phyloP scores from a whole-genome alignment of 2,797 vertebrate genomes.

The Phalanger gymnotis region DNA sequence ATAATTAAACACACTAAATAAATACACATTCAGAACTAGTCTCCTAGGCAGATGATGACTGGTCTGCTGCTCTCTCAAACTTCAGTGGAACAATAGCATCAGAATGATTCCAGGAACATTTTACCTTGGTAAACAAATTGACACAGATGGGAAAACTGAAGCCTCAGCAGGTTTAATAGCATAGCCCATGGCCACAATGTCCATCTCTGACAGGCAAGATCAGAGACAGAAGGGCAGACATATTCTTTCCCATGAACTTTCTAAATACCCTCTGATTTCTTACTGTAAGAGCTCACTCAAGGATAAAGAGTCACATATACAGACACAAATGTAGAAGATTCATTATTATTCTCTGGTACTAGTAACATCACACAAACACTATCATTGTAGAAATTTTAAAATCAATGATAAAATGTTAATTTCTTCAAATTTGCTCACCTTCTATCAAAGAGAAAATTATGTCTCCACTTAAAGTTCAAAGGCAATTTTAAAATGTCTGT shows the following conservation, averaged over 20 bases:
- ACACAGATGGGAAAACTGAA: slow-evolving; percentile 54
- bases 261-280: slow-evolving; percentile 36
- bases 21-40: slow-evolving; percentile 4
- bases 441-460: slow-evolving; percentile 63
- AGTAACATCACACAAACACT: slow-evolving; percentile 64
- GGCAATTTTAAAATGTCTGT: slow-evolving; percentile 72
- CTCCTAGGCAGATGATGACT: slow-evolving; percentile 42
- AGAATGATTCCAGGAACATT: slow-evolving; percentile 47
- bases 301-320: neutral
- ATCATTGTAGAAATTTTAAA: slow-evolving; percentile 70
- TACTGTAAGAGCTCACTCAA: neutral
- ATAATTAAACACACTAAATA: neutral
- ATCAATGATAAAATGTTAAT: slow-evolving; percentile 56
- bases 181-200: slow-evolving; percentile 17
- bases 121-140: slow-evolving; percentile 64
- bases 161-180: slow-evolving; percentile 41
- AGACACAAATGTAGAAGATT: slow-evolving; percentile 29
- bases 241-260: slow-evolving; percentile 27
- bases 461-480: slow-evolving; percentile 67
- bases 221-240: neutral
- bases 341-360: slow-evolving; percentile 68
- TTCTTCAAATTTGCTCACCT: slow-evolving; percentile 64
- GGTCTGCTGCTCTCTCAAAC: slow-evolving; percentile 42
- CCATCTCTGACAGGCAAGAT: slow-evolving; percentile 12
- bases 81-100: slow-evolving; percentile 36